Base-by-base conservation (phyloP, 2,113 vertebrate species). In the Meriones unguiculatus region DNA sequence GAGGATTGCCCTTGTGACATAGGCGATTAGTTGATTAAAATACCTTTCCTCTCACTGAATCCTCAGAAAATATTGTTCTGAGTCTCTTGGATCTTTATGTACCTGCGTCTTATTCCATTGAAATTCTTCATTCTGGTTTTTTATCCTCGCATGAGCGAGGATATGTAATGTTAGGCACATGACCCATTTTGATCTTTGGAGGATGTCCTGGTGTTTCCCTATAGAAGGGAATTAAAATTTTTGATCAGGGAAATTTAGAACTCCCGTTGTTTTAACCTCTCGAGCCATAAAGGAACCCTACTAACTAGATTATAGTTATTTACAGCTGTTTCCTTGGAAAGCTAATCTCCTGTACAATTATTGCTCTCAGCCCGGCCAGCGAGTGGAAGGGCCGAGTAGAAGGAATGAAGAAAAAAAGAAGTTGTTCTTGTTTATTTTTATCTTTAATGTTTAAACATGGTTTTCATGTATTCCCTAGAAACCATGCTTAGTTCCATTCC, bases 301-400 rank as follows among this genome's bases (percentile, higher is more conserved):
- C 91, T 98, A 97, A 97, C 95, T 35, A 96, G 89, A 95, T 92
- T 97, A 50, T 95, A 94, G 52, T 95, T 94, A 82, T 84, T 97
- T 97, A 97, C 89, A 95, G 89, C 81, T 95, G 8, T 96, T 97
- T 97, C 38, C 93, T 80, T 80, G 93, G 95, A 95, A 97, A 97
- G 24, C 67, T 87, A 70, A 95, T 93, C 86, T 98, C 93, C 67
- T 84, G 14, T 89, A 62, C 13, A 93, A 91, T 96, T 95, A 94
- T 22, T 69, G 52, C 96, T 90, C 80, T 90, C 25, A 30, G 38
- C 93, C 59, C 90, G 77, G 0, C 50, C 87, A 5, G 75, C 32
- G 73, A 94, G n/a, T 87, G 89, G 87, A 90, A 62, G 5, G 90
- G 77, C 95, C 15, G 41, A 41, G 28, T n/a, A 72, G 82, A 92